Evolutionary conservation across 2,888 invertebrate species (phyloP).

Genomic region (Drepana falcataria): DNA sequence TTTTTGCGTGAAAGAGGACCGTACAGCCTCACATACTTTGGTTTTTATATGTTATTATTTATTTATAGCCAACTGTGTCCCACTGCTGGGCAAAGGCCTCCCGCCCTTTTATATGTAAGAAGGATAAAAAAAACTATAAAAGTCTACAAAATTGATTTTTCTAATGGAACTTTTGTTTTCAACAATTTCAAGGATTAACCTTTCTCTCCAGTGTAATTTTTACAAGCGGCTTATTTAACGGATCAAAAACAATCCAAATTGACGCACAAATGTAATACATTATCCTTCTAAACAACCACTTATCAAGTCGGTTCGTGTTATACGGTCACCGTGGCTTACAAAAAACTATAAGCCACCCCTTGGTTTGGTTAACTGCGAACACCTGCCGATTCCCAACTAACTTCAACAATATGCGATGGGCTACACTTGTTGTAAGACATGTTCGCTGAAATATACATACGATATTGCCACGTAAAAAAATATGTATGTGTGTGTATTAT

Average conservation of each 20-base stretch:
- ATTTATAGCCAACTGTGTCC: too few species aligned
- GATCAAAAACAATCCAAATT: slow-evolving; percentile 25
- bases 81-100: too few species aligned
- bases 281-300: slow-evolving; percentile 63
- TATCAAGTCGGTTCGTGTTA: slow-evolving; percentile 67
- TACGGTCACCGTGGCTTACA: slow-evolving; percentile 56
- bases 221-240: slow-evolving; percentile 28
- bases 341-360: slow-evolving; percentile 52
- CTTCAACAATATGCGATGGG: slow-evolving; percentile 54
- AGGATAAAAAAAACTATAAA: too few species aligned
- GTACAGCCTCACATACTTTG: too few species aligned
- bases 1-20: too few species aligned
- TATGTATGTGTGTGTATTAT: too few species aligned
- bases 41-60: too few species aligned
- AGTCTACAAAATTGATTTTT: too few species aligned
- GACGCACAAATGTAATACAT: slow-evolving; percentile 33
- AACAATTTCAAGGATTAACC: too few species aligned
- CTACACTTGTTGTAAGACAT: slow-evolving; percentile 34
- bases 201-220: neutral
- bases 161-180: too few species aligned
- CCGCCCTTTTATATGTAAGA: too few species aligned
- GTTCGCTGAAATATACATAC: slow-evolving; percentile 5
- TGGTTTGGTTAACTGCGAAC: slow-evolving; percentile 41
- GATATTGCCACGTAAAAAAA: too few species aligned
- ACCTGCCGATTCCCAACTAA: slow-evolving; percentile 69